phyloP scores from a whole-genome alignment of 1,140 invertebrate genomes.

The Achroia grisella region DNA sequence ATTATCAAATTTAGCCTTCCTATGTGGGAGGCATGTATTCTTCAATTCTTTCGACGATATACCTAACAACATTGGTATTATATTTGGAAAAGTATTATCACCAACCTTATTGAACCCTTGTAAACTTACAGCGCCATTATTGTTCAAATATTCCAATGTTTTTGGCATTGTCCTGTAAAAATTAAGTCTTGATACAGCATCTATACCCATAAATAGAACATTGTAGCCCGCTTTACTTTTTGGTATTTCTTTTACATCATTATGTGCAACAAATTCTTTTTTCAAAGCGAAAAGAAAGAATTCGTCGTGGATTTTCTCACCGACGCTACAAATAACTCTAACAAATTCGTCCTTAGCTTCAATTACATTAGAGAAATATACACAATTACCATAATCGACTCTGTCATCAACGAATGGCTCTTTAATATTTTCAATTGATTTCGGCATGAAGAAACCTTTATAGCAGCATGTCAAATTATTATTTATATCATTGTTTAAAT shows the following conservation, averaged over 20 bases:
- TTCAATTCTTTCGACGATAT: constrained; percentile 76
- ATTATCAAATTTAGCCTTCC: constrained; percentile 60
- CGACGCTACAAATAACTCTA: constrained; percentile 74
- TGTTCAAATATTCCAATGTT: constrained; percentile 77
- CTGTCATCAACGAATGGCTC: constrained; percentile 50
- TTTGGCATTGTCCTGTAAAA: constrained; percentile 87
- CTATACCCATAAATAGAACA: constrained; percentile 88
- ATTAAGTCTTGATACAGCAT: constrained; percentile 89
- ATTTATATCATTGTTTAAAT: constrained; percentile 57
- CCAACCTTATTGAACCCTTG: constrained; percentile 88
- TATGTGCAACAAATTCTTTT: constrained; percentile 21
- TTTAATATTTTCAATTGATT: constrained; percentile 62
- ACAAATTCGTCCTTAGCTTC: constrained; percentile 76
- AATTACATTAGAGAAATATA: constrained; percentile 55
- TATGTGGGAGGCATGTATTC: constrained; percentile 75
- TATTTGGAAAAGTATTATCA: constrained; percentile 89
- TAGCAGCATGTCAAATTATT: constrained; percentile 77
- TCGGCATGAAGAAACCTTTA: constrained; percentile 51
- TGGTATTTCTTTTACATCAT: constrained; percentile 12
- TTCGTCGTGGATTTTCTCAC: constrained; percentile 77
- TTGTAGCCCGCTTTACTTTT: constrained; percentile 59
- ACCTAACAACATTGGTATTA: constrained; percentile 83
- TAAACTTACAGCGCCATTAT: constrained; percentile 79
- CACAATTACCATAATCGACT: constrained; percentile 55
- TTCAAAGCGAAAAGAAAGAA: constrained; percentile 79